phyloP scores from a whole-genome alignment of 2,113 vertebrate genomes.

The Microcebus jonahi region DNA sequence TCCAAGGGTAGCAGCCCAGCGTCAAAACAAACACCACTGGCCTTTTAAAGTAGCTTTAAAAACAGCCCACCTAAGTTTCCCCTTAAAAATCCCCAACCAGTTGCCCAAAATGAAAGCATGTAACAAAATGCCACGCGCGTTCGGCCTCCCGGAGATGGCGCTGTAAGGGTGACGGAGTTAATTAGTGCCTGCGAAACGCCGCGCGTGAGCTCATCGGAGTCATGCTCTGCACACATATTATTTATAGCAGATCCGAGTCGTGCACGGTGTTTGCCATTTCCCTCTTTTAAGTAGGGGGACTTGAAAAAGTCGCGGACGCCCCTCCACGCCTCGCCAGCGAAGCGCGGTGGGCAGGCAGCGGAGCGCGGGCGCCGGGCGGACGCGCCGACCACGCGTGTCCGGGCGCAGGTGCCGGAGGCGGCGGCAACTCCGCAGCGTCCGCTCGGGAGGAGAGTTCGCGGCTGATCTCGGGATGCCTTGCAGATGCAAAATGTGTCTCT shows the following conservation, averaged over 20 bases:
- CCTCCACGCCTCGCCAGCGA: background rate
- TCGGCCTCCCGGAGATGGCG: slow-evolving; percentile 60
- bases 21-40: background rate
- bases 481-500: slow-evolving; percentile 74
- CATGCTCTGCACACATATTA: slow-evolving; percentile 55
- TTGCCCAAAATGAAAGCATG: background rate
- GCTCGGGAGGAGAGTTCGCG: slow-evolving; percentile 55
- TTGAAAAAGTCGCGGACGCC: slow-evolving; percentile 58
- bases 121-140: background rate
- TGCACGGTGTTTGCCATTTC: slow-evolving; percentile 36
- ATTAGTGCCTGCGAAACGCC: slow-evolving; percentile 46
- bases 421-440: slow-evolving; percentile 46
- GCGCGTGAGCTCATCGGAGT: slow-evolving; percentile 68
- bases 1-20: background rate
- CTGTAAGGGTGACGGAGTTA: slow-evolving; percentile 55
- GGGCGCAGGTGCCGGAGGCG: slow-evolving; percentile 64
- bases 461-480: slow-evolving; percentile 63
- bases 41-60: background rate
- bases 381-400: slow-evolving; percentile 30
- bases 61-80: slow-evolving; percentile 35
- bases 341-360: background rate
- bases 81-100: slow-evolving; percentile 22
- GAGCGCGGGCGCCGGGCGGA: slow-evolving; percentile 7
- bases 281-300: slow-evolving; percentile 32
- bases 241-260: slow-evolving; percentile 56